phyloP scores from a whole-genome alignment of 2,113 vertebrate species.

The Hippopotamus amphibius region DNA sequence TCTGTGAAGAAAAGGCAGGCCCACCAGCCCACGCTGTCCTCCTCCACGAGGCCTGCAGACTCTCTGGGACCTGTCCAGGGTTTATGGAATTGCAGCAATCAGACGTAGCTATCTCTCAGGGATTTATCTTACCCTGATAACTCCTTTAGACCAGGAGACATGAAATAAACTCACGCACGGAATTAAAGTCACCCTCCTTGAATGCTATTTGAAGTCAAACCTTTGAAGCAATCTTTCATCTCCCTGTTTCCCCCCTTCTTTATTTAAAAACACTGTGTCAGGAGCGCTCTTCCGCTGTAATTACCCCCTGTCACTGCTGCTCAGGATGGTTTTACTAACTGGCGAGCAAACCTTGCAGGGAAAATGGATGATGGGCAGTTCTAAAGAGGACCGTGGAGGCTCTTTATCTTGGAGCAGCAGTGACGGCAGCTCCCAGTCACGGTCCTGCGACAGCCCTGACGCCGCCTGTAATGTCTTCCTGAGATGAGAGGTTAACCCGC shows the following conservation, averaged over 20 bases:
- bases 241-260: background rate
- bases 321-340: conserved; percentile 34
- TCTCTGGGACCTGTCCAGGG: background rate
- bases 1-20: background rate
- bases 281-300: conserved; percentile 42
- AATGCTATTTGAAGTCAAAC: background rate
- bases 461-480: background rate
- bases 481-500: conserved; percentile 46
- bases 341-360: conserved; percentile 39
- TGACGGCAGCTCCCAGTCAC: background rate
- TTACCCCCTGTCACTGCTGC: conserved; percentile 57
- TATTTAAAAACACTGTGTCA: conserved; percentile 66
- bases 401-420: background rate
- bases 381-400: conserved; percentile 20
- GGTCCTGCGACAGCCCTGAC: background rate
- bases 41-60: background rate
- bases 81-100: no score
- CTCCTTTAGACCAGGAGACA: background rate
- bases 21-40: background rate
- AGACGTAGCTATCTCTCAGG: background rate
- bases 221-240: background rate
- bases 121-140: background rate
- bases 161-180: background rate
- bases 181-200: background rate
- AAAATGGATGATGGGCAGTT: conserved; percentile 71